Evolutionary conservation across 2,113 vertebrate species (phyloP).

Genomic region (Menura novaehollandiae): DNA sequence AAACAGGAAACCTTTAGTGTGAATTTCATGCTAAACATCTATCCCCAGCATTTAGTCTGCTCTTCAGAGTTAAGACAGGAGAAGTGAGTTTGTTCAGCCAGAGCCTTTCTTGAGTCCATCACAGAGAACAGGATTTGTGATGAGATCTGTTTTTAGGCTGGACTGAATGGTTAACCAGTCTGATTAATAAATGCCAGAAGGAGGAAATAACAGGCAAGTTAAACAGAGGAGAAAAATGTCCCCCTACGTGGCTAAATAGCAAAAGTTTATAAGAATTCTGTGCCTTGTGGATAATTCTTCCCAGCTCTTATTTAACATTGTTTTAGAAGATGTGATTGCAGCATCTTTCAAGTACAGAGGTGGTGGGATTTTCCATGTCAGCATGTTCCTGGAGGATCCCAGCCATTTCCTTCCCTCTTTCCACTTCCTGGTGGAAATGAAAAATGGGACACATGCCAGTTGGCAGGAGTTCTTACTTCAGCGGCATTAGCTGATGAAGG

Average conservation of each 20-base stretch:
- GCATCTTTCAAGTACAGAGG: not conserved
- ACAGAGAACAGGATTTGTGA: constrained; percentile 50
- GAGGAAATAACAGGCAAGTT: constrained; percentile 52
- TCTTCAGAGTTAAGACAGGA: constrained; percentile 13
- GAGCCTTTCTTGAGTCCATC: not conserved
- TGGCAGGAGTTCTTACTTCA: not conserved
- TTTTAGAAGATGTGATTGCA: not conserved
- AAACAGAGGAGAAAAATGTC: constrained; percentile 31
- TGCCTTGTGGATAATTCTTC: constrained; percentile 14
- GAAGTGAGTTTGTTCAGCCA: constrained; percentile 50
- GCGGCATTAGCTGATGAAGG: not conserved
- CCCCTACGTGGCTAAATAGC: not conserved
- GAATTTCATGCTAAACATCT: constrained; percentile 43
- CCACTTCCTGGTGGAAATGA: constrained; percentile 17
- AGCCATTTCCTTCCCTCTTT: not conserved
- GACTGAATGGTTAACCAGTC: constrained; percentile 65
- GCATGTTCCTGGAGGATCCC: not conserved
- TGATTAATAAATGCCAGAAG: constrained; percentile 71
- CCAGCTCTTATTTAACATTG: not conserved
- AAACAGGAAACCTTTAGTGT: not conserved
- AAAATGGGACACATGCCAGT: not conserved
- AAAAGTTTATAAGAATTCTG: constrained; percentile 27
- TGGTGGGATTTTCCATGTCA: not conserved
- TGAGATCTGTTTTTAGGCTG: constrained; percentile 12
- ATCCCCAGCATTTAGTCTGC: constrained; percentile 18